Conservation (phyloP, 2,797 vertebrate species). For the Phoeniculus purpureus region DNA sequence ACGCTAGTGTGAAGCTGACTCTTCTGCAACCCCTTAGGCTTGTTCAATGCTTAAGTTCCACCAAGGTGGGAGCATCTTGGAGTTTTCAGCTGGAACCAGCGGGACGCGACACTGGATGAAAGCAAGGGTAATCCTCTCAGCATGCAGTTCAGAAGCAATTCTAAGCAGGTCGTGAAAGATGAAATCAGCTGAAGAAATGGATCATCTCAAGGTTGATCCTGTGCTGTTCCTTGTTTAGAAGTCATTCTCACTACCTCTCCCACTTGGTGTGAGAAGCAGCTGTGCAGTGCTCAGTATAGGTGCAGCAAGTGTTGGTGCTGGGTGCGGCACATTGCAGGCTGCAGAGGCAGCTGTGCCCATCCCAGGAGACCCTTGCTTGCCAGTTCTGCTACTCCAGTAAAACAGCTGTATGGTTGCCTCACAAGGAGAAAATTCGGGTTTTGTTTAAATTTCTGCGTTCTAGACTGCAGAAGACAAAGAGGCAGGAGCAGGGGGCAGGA, state of each 20-base stretch:
- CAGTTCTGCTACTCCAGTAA: neutral
- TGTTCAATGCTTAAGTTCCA: neutral
- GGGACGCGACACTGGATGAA: neutral
- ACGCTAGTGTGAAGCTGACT: neutral
- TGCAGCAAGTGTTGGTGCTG: fast-evolving
- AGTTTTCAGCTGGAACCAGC: neutral
- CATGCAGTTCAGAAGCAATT: neutral
- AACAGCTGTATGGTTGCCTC: fast-evolving
- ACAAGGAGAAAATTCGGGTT: neutral
- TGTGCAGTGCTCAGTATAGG: fast-evolving
- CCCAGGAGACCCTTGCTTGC: fast-evolving
- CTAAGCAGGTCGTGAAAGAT: constrained; percentile 8
- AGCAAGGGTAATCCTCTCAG: constrained; percentile 31
- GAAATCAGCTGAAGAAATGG: neutral
- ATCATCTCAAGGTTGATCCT: neutral
- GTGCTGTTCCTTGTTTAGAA: neutral
- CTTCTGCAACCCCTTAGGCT: neutral
- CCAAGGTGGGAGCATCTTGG: neutral
- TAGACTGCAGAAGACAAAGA: neutral
- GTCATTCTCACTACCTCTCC: neutral
- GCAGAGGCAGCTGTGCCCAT: neutral
- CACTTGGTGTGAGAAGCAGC: neutral
- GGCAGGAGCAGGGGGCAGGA: neutral
- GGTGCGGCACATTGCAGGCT: neutral
- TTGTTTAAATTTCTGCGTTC: neutral